Conservation (phyloP, 2,888 invertebrate species). For the Netelia fuscicornis region DNA sequence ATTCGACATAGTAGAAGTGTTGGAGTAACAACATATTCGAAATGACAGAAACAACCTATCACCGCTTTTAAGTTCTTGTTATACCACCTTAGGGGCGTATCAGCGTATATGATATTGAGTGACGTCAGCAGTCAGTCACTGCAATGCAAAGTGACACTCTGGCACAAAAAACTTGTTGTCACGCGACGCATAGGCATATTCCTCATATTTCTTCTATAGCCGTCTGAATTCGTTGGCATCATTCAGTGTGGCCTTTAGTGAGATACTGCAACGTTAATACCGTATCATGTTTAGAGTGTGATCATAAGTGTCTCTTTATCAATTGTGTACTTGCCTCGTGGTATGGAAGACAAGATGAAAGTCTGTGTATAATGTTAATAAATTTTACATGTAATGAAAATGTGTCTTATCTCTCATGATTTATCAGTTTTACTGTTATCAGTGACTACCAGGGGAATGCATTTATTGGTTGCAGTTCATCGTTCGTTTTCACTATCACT, state of each 20-base stretch:
- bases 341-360: neutral
- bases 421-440: conserved; percentile 24
- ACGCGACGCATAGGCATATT: conserved; percentile 9
- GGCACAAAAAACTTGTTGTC: conserved; percentile 15
- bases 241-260: conserved; percentile 45
- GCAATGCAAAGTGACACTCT: neutral
- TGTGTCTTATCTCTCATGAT: conserved; percentile 7
- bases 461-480: neutral
- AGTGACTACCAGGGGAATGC: neutral
- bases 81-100: too few species aligned
- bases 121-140: too few species aligned
- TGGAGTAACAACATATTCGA: too few species aligned
- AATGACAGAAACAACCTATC: too few species aligned
- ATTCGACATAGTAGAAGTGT: too few species aligned
- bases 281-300: conserved; percentile 26
- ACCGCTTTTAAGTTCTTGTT: too few species aligned
- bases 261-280: conserved; percentile 21
- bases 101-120: too few species aligned
- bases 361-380: conserved; percentile 56
- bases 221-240: neutral
- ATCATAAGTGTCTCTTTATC: conserved; percentile 13
- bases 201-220: neutral
- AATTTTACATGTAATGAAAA: conserved; percentile 59
- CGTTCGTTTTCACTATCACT: conserved; percentile 26
- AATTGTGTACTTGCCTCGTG: neutral